phyloP scores from a whole-genome alignment of 2,888 invertebrate genomes.

The Ectemnius continuus region DNA sequence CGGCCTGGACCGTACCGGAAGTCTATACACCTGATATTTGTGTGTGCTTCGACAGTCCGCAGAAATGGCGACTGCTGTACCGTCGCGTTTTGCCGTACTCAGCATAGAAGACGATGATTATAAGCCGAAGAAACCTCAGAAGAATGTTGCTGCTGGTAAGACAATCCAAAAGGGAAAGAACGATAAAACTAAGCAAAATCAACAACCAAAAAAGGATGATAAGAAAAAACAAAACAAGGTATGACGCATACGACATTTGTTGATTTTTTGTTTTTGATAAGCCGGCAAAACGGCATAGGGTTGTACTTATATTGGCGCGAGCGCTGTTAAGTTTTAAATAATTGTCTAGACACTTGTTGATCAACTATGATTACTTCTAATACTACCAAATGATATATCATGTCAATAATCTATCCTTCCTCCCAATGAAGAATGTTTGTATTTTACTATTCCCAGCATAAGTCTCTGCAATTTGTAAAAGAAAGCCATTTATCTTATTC shows the following conservation, averaged over 20 bases:
- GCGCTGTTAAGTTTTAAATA: constrained; percentile 26
- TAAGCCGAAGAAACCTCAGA: constrained; percentile 78
- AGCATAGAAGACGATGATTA: constrained; percentile 87
- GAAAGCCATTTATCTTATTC: neutral
- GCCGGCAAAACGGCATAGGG: constrained; percentile 45
- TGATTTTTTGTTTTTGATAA: constrained; percentile 54
- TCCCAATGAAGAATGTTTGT: neutral
- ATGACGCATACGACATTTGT: constrained; percentile 37
- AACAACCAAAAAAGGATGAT: constrained; percentile 66
- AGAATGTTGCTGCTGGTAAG: constrained; percentile 66
- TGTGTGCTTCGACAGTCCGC: constrained; percentile 42
- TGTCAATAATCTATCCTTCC: neutral
- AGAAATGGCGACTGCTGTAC: constrained; percentile 83
- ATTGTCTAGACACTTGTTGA: neutral
- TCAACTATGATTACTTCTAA: neutral
- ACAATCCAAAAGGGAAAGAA: constrained; percentile 70
- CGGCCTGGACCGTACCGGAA: constrained; percentile 47
- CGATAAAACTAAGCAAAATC: constrained; percentile 66
- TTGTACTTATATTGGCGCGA: constrained; percentile 39
- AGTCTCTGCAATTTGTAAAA: neutral
- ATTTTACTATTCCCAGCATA: neutral
- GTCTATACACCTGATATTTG: constrained; percentile 43
- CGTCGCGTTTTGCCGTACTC: constrained; percentile 87
- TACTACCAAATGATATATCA: neutral
- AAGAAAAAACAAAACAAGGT: constrained; percentile 74